These are phyloP conservation scores for Tridacna gigas DNA, from an alignment of 2,888 invertebrate genomes.

Conservation along the genomic window DNA sequence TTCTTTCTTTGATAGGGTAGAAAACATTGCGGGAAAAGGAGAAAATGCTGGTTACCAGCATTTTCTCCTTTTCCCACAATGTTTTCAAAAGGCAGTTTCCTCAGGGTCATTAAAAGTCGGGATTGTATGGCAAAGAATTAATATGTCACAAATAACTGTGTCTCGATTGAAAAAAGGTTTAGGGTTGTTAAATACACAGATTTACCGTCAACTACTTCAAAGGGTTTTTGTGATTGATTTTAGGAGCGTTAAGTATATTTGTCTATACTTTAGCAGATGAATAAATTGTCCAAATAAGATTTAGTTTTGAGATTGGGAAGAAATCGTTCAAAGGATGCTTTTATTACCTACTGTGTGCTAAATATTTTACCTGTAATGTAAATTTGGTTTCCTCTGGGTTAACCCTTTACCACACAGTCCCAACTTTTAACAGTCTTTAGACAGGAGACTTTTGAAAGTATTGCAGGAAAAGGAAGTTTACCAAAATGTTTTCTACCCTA, in stretches of 20 bases:
- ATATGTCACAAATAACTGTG: background rate
- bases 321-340: background rate
- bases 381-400: no score
- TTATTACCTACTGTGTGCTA: no score
- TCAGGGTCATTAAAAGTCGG: background rate
- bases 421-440: background rate
- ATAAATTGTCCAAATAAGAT: slow-evolving; percentile 17
- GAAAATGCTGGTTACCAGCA: no score
- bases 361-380: no score
- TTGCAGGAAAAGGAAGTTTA: no score
- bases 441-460: background rate
- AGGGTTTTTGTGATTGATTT: slow-evolving; percentile 3
- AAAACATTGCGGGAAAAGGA: no score
- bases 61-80: background rate
- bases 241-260: slow-evolving; percentile 22
- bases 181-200: background rate
- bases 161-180: no score
- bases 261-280: slow-evolving; percentile 19
- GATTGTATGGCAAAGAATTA: background rate
- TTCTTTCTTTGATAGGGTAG: no score
- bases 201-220: slow-evolving; percentile 4
- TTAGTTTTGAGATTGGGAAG: background rate
- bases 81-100: background rate
- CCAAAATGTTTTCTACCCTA: no score
- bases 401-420: no score